A percentile compares a stretch with the other conserved stretches of the same genome.
phyloP scores from a whole-genome alignment of 2,797 vertebrate genomes.

The Hipposideros larvatus region DNA sequence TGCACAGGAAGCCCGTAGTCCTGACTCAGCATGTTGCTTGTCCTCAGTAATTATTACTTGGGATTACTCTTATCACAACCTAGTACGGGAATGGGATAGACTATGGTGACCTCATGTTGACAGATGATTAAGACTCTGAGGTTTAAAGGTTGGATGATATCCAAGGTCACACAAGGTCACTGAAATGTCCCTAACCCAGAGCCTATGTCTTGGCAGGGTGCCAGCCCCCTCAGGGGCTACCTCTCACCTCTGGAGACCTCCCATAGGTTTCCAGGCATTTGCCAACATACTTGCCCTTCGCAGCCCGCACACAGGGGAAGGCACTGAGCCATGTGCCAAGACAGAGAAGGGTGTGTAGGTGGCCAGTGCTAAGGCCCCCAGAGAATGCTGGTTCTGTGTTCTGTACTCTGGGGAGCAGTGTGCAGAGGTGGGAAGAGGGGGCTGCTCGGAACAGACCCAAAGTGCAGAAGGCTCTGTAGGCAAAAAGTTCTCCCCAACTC shows the following conservation, averaged over 20 bases:
- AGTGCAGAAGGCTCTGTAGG: neutral
- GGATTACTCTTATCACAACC: neutral
- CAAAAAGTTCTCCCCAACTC: neutral
- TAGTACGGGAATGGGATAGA: neutral
- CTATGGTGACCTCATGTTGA: neutral
- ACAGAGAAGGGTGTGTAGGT: conserved; percentile 16
- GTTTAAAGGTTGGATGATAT: neutral
- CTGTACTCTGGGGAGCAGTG: neutral
- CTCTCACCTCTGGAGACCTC: neutral
- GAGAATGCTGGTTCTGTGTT: neutral
- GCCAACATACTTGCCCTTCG: neutral
- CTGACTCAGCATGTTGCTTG: rapidly evolving
- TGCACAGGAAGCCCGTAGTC: neutral
- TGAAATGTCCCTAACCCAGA: neutral
- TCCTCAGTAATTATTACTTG: neutral
- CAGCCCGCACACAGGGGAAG: neutral
- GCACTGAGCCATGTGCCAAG: neutral
- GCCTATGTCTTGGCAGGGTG: neutral
- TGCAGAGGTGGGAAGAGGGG: conserved; percentile 63
- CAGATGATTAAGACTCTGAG: neutral
- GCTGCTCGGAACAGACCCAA: conserved; percentile 48
- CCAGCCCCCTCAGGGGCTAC: neutral
- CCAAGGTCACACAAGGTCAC: neutral
- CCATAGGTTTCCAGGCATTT: neutral
- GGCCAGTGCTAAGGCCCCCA: neutral